These are phyloP conservation scores for Clivina fossor DNA, from an alignment of 2,888 invertebrate species.

Conservation along the genomic window DNA sequence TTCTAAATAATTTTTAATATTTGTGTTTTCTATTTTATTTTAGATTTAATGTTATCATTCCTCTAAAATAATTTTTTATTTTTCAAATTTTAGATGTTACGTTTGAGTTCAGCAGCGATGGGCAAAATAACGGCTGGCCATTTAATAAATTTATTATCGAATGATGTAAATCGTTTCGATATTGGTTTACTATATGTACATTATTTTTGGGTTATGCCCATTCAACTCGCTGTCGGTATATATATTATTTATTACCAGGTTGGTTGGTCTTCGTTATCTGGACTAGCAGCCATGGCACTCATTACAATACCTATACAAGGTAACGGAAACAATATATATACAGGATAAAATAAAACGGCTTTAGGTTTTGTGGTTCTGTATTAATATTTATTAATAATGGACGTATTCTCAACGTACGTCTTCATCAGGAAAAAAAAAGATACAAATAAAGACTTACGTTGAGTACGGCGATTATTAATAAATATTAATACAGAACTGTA, in stretches of 20 bases:
- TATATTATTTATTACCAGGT: constrained; percentile 56
- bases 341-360: too few species aligned
- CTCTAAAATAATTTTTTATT: not conserved
- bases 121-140: constrained; percentile 77
- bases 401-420: too few species aligned
- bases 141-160: constrained; percentile 75
- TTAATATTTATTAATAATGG: not conserved
- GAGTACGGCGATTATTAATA: too few species aligned
- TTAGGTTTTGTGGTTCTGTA: not conserved
- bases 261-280: constrained; percentile 57
- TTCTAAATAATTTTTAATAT: too few species aligned
- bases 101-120: constrained; percentile 64
- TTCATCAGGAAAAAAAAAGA: too few species aligned
- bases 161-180: constrained; percentile 77
- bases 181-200: constrained; percentile 66
- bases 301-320: constrained; percentile 52
- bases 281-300: constrained; percentile 56
- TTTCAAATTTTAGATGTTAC: constrained; percentile 51
- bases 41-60: not conserved
- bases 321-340: constrained; percentile 33
- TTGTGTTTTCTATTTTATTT: not conserved
- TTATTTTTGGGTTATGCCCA: constrained; percentile 73
- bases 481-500: too few species aligned
- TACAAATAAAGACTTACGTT: too few species aligned
- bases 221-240: constrained; percentile 63